A percentile compares a stretch with the other conserved stretches of the same genome.
phyloP scores from a whole-genome alignment of 2,888 invertebrate species.

The Choreutis nemorana region DNA sequence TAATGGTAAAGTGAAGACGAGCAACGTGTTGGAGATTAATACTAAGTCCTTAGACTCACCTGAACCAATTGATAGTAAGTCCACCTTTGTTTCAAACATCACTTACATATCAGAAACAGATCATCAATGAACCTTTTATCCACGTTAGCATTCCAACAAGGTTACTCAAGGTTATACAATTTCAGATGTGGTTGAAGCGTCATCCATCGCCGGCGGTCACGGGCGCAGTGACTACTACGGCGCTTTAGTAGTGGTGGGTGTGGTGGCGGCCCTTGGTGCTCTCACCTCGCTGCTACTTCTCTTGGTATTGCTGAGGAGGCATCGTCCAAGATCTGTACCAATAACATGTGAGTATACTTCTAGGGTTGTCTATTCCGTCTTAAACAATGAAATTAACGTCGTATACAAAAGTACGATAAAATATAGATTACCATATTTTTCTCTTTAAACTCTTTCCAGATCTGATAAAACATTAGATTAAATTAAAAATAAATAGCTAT shows the following conservation, averaged over 20 bases:
- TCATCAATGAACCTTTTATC: too few species aligned
- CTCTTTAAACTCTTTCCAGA: too few species aligned
- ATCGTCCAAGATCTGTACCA: slow-evolving; percentile 56
- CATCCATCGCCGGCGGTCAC: slow-evolving; percentile 51
- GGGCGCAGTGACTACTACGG: slow-evolving; percentile 82
- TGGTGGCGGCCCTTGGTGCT: slow-evolving; percentile 85
- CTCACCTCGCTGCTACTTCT: slow-evolving; percentile 81
- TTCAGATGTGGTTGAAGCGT: slow-evolving; percentile 50
- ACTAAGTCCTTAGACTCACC: slow-evolving; percentile 74
- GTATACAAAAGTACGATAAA: too few species aligned
- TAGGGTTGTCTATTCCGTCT: too few species aligned
- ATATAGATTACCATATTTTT: too few species aligned
- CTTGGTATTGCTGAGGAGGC: slow-evolving; percentile 80
- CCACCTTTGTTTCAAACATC: too few species aligned
- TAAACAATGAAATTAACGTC: too few species aligned
- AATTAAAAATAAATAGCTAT: too few species aligned
- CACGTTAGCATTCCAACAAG: too few species aligned
- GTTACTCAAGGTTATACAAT: too few species aligned
- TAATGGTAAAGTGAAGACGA: slow-evolving; percentile 89
- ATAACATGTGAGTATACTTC: slow-evolving; percentile 56
- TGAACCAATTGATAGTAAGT: slow-evolving; percentile 51
- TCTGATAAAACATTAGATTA: too few species aligned
- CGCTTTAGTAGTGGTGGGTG: slow-evolving; percentile 86
- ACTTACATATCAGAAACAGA: too few species aligned
- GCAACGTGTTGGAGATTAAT: slow-evolving; percentile 86